phyloP scores from a whole-genome alignment of 2,113 vertebrate species.

The Sturnus vulgaris region DNA sequence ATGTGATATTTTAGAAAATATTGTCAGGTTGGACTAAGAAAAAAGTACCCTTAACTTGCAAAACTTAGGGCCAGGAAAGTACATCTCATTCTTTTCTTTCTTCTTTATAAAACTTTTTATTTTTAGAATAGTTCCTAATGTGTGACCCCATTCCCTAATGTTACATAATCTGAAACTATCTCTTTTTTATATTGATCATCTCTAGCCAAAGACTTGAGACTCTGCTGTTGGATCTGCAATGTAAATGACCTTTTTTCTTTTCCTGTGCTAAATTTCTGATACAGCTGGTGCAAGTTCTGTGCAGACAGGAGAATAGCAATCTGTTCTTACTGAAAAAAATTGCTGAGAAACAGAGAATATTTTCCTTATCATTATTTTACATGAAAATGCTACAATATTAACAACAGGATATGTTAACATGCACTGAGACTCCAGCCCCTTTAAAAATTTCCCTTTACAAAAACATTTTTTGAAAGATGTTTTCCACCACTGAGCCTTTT shows the following conservation, averaged over 20 bases:
- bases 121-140: not conserved
- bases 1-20: not conserved
- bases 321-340: not conserved
- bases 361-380: not conserved
- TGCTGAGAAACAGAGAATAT: not conserved
- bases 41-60: not conserved
- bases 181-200: not conserved
- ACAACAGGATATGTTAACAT: not conserved
- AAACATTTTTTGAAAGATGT: not conserved
- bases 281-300: not conserved
- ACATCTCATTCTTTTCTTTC: not conserved
- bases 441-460: not conserved
- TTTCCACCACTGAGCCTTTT: conserved; percentile 6
- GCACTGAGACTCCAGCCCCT: not conserved
- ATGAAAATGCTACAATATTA: not conserved
- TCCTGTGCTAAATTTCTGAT: conserved; percentile 3
- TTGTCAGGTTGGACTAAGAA: not conserved
- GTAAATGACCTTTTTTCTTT: not conserved
- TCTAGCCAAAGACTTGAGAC: not conserved
- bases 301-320: not conserved
- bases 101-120: not conserved
- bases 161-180: not conserved
- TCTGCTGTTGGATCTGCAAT: not conserved
- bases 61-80: not conserved
- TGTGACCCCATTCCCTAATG: not conserved